Evolutionary conservation across 2,888 invertebrate genomes (phyloP), one percentile per base, ranked within the genome.

Genomic region (Seira musarum): DNA sequence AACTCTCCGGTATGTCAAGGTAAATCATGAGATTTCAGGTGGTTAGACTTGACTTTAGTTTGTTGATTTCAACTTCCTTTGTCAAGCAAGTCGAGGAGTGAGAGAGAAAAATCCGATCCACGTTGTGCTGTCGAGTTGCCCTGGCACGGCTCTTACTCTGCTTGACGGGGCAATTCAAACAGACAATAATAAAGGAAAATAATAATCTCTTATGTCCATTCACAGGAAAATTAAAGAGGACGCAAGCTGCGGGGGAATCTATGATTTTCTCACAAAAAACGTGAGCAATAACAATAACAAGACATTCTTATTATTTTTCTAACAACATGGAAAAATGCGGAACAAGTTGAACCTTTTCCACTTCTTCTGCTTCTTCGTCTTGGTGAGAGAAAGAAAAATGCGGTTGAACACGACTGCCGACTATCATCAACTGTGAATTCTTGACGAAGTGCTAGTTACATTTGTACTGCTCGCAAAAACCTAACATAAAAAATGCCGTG

Each of bases 371-470:
- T n/a, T n/a, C 35, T 46, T 22, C 24, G 46, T 64, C 60, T 35
- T 21, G 60, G 15, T 22, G 46, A 53, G 22, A 15, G 21, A 25
- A 25, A 35, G 25, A 30, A 22, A 65, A 25, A 65, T 35, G 65
- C 17, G 35, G 65, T 35, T 22, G 63, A 63, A 24, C 24, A 40
- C 13, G 66, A 66, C 25, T 30, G 15, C 17, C 6, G 69, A 10
- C 69, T 35, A 25, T 64, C 63, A 70, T 70, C 70, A 77, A 70
- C 70, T 77, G 72, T 63, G 68, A 66, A 73, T 68, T 71, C 63
- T 60, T 72, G 67, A 64, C 60, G 35, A 65, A 57, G 65, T 40
- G 65, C 49, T 25, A 30, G 35, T 70, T 25, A 60, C 24, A 68
- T 40, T 66, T 25, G 22, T 49, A 30, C 24, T 1, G 17, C 21